Percentiles rank a stretch among this genome's conserved stretches.
phyloP scores from a whole-genome alignment of 2,888 invertebrate genomes.

The Liopterus haemorrhoidalis region DNA sequence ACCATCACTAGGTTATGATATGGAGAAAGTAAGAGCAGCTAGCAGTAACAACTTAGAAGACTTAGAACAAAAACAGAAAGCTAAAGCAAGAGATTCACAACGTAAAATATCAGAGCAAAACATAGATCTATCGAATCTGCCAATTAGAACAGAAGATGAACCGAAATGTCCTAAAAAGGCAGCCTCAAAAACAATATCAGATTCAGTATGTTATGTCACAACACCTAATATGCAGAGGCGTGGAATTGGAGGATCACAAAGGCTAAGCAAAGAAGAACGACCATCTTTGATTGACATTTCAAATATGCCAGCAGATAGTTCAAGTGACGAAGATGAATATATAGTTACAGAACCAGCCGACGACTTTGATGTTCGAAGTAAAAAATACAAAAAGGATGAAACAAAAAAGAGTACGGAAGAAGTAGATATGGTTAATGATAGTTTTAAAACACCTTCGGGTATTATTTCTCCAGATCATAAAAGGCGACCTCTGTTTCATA shows the following conservation, averaged over 20 bases:
- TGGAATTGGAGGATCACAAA: constrained; percentile 41
- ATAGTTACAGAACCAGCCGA: constrained; percentile 20
- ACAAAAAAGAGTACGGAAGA: constrained; percentile 2
- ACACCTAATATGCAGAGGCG: constrained; percentile 42
- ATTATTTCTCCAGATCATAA: constrained; percentile 16
- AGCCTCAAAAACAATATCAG: constrained; percentile 11
- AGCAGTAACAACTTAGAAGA: too few relatives aligned
- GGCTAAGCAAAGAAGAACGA: constrained; percentile 38
- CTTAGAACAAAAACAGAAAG: constrained; percentile 11
- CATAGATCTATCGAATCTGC: too few relatives aligned
- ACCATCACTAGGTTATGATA: constrained; percentile 1
- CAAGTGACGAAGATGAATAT: constrained; percentile 36
- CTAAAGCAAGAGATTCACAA: not conserved
- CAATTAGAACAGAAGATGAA: too few relatives aligned
- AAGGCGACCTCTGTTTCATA: constrained; percentile 45
- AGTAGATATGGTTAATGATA: constrained; percentile 3
- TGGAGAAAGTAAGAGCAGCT: not conserved
- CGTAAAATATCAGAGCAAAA: constrained; percentile 8
- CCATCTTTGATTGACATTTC: constrained; percentile 42
- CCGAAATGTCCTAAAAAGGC: too few relatives aligned
- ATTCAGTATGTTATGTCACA: constrained; percentile 33
- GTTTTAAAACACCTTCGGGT: too few relatives aligned
- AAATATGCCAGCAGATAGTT: constrained; percentile 36
- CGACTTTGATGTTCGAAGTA: not conserved
- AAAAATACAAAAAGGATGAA: not conserved